Percentiles rank a stretch among this genome's conserved stretches.
These are phyloP conservation scores for Brevimyrus niger DNA, from an alignment of 2,113 vertebrate genomes.

Conservation along the genomic window DNA sequence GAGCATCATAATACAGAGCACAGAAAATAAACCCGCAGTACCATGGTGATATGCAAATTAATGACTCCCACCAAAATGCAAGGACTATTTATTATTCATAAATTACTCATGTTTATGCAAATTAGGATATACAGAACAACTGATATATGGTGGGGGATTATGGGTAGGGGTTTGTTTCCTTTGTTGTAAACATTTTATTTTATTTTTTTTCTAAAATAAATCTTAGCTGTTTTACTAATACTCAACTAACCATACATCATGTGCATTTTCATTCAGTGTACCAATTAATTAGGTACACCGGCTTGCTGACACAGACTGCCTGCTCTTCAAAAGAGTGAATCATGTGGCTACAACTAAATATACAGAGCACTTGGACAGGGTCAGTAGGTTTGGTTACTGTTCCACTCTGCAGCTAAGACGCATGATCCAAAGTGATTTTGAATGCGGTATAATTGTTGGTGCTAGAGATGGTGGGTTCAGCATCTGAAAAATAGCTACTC, in stretches of 20 bases:
- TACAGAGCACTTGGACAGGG: neutral
- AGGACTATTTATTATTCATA: conserved; percentile 94
- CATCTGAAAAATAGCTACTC: neutral
- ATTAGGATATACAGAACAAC: conserved; percentile 57
- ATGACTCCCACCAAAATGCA: conserved; percentile 75
- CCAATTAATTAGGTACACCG: neutral
- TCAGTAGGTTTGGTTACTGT: neutral
- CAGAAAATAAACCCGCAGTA: conserved; percentile 77
- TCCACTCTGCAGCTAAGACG: neutral
- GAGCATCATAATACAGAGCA: conserved; percentile 63
- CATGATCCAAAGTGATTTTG: neutral
- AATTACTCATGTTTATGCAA: conserved; percentile 92
- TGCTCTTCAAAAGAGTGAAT: neutral
- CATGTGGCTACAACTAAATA: neutral
- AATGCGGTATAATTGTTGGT: neutral
- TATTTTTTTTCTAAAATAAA: conserved; percentile 6
- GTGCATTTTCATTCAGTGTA: neutral
- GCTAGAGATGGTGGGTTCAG: neutral
- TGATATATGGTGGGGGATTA: conserved; percentile 11
- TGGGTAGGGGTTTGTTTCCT: conserved; percentile 49
- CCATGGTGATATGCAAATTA: conserved; percentile 89
- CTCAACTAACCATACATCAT: neutral
- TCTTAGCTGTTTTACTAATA: conserved; percentile 5
- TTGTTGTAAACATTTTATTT: conserved; percentile 33
- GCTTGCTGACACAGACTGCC: neutral